A percentile compares a stretch with the other conserved stretches of the same genome.
These are phyloP conservation scores for Sapajus apella DNA, from an alignment of 2,113 vertebrate genomes.

Conservation along the genomic window DNA sequence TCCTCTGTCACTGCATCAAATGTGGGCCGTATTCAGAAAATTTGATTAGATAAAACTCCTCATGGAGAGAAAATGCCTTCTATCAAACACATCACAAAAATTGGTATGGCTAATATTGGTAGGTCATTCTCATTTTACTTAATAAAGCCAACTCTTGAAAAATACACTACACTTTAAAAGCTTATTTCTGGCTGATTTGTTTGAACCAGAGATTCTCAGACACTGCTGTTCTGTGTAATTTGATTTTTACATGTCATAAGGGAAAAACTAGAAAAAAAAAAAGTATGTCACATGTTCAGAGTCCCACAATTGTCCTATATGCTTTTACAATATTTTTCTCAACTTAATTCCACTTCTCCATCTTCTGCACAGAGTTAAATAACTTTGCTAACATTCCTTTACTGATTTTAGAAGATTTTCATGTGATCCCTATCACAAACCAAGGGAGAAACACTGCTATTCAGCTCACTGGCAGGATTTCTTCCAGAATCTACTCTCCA, in stretches of 20 bases:
- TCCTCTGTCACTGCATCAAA: not conserved
- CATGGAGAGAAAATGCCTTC: slow-evolving; percentile 41
- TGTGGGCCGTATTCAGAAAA: not conserved
- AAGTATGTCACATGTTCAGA: not conserved
- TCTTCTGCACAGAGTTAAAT: not conserved
- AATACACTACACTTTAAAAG: slow-evolving; percentile 20
- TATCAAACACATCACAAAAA: slow-evolving; percentile 49
- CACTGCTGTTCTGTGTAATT: not conserved
- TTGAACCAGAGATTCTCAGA: slow-evolving; percentile 30
- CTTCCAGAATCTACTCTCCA: not conserved
- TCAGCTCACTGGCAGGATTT: not conserved
- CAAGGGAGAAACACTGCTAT: not conserved
- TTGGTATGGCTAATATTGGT: not conserved
- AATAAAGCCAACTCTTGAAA: slow-evolving; percentile 55
- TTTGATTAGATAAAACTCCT: slow-evolving; percentile 46
- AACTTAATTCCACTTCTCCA: not conserved
- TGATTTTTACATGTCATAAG: slow-evolving; percentile 47
- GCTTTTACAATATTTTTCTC: not conserved
- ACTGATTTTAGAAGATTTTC: not conserved
- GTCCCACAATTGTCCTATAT: not conserved
- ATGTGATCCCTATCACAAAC: not conserved
- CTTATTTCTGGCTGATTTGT: slow-evolving; percentile 55
- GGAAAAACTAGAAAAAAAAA: slow-evolving; percentile 32
- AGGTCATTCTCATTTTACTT: slow-evolving; percentile 26
- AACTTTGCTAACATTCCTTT: not conserved